Percentiles rank a stretch among this genome's conserved stretches.
These are phyloP conservation scores for Gymnoscopelus microlampas DNA, from an alignment of 2,797 vertebrate genomes.

Conservation along the genomic window DNA sequence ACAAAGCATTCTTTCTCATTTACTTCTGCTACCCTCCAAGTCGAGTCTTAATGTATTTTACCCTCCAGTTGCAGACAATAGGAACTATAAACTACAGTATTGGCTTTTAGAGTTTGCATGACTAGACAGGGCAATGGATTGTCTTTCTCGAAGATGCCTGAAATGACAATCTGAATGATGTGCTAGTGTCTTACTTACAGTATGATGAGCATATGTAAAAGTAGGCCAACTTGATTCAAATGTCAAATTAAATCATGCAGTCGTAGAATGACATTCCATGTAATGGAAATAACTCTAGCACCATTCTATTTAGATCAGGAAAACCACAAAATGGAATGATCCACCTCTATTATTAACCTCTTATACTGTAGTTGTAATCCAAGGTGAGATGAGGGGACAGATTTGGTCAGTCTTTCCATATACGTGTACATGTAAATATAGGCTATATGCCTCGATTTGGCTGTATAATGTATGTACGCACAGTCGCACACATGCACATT, in stretches of 20 bases:
- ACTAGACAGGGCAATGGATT: slow-evolving; percentile 2
- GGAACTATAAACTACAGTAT: slow-evolving; percentile 12
- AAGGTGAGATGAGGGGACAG: not conserved
- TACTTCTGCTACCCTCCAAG: not conserved
- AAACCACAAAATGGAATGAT: slow-evolving; percentile 14
- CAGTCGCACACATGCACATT: too few relatives aligned
- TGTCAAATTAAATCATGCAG: slow-evolving; percentile 46
- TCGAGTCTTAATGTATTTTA: slow-evolving; percentile 19
- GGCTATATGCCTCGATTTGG: too few relatives aligned
- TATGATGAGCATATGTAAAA: slow-evolving; percentile 36
- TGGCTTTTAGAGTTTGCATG: not conserved
- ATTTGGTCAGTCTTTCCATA: not conserved
- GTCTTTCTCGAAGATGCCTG: not conserved
- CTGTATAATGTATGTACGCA: too few relatives aligned
- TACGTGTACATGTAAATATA: not conserved
- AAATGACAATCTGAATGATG: too few relatives aligned
- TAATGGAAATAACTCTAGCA: slow-evolving; percentile 2
- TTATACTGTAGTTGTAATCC: not conserved
- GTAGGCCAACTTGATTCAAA: slow-evolving; percentile 30
- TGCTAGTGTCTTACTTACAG: too few relatives aligned
- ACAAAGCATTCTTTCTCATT: not conserved
- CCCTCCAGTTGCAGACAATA: slow-evolving; percentile 8
- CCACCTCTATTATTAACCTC: slow-evolving; percentile 21
- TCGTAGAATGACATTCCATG: slow-evolving; percentile 21
- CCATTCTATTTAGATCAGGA: slow-evolving; percentile 11